Base-by-base conservation (phyloP, 1,140 invertebrate species). In the Paracyclopina nana region DNA sequence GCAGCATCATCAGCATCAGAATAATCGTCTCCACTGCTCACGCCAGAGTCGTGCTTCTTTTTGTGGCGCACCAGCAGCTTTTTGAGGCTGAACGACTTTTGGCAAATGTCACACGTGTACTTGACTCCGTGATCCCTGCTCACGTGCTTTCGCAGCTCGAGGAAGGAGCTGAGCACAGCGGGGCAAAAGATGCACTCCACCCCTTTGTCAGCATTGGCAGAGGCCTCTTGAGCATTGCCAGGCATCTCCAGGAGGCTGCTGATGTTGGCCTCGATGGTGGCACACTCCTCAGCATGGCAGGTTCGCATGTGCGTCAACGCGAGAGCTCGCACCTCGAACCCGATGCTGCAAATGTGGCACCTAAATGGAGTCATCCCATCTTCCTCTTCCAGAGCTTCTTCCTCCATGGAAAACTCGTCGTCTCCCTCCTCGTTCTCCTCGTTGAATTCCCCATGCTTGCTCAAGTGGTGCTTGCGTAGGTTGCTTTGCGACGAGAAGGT, bases 61-160 rank as follows among this genome's bases (percentile, higher is more conserved):
- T 82, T 70, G 61, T 90, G 85, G 1, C 85, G 72, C 46, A 90
- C 71, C 84, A 90, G 87, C 61, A 80, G 85, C 66, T 90, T 84
- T 58, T 90, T 88, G 12, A 90, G 66, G 0, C 84, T 90, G 66
- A 90, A 90, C 46, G 79, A 71, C 3, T 82, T 66, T 11, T 74
- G 64, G 60, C 85, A 90, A 9, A 61, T 57, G 53, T 61, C 58
- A 57, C 62, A 64, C 29, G 34, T 74, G 60, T 81, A 84, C 1
- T 81, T 63, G 59, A 85, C 83, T 0, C 81, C 82, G 0, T 80
- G 83, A 59, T 87, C 82, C 0, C 80, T 84, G 22, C 84, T 67
- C 82, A 92, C 88, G 63, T 94, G 88, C 6, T 85, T 74, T 0
- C 85, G 71, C 0, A 94, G 67, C 64, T 94, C 87, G 6, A 6